Evolutionary conservation across 2,888 invertebrate genomes (phyloP), one percentile per base, ranked within the genome.

Genomic region (Andrena minutula): DNA sequence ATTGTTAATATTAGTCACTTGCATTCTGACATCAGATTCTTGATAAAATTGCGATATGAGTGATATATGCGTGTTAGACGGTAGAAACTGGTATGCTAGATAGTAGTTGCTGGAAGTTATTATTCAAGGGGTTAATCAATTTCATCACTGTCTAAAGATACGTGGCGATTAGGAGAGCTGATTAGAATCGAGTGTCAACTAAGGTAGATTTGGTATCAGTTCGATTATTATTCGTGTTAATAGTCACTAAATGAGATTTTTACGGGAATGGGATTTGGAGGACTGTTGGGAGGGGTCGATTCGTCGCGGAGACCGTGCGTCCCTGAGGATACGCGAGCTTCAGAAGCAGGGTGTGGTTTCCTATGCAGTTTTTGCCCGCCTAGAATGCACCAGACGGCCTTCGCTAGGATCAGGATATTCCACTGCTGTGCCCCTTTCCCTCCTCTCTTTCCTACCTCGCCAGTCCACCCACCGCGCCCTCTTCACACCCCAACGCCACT

Each of bases 331-430:
- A 92, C 87, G 60, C 83, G 82, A 86, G 86, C 89, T 88, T 88
- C 86, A 83, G 20, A 56, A 83, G 85, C 91, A 92, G 91, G 93
- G 93, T 92, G 93, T 93, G 93, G 93, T 93, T 92, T 93, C 91
- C 92, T 92, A 92, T 92, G 91, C 88, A 90, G 89, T 92, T 93
- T 92, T 93, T 92, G 90, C 90, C 84, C 82, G 89, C 86, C 88
- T 92, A 92, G 92, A 92, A 93, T 92, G 92, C 92, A 92, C 92
- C 89, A 91, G 93, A 84, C 90, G 93, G 89, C 93, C 93, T 93
- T 93, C 93, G 90, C 89, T 90, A 88, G 89, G 90, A 93, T 93
- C 92, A 91, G 92, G 90, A 92, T 92, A 92, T 89, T 82, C 84
- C 89, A 75, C 82, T 72, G 75, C 78, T 79, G 60, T 72, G 32